Evolutionary conservation across 1,140 invertebrate genomes (phyloP), one percentile per base, ranked within the genome.

Genomic region (Penaeus indicus): DNA sequence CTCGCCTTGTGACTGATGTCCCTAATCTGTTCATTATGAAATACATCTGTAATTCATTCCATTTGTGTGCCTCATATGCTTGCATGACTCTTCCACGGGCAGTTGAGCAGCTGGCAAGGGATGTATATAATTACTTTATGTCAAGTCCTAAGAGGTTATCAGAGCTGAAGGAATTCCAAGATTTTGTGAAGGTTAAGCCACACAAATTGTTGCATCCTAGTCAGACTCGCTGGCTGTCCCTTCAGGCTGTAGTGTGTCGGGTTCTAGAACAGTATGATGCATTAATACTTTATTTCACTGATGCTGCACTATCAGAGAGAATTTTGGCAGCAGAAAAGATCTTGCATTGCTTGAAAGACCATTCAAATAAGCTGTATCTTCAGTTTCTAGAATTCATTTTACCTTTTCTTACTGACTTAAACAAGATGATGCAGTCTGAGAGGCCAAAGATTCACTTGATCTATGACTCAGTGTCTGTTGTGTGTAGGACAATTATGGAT

Each of bases 31-130:
- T 86, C 64, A 47, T 77, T 25, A 87, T 91, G 80, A 91, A 91
- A 85, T 91, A 86, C 89, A 78, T 90, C n/a, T 91, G 86, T 85
- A 63, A 91, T 80, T 89, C 90, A 75, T n/a, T n/a, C n/a, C n/a
- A n/a, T 22, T 47, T 90, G 22, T 90, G 86, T 84, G 83, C 83
- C n/a, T 84, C 83, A 16, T 84, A 84, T 84, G 83, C 67, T n/a
- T 84, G 63, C 64, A 25, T 84, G 22, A 84, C 47, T 38, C 83
- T 84, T 18, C 64, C 83, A 16, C 4, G 64, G 27, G 27, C 64
- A 67, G 22, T 83, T 62, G 81, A 83, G 27, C 54, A 83, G 32
- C 42, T 80, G 47, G 78, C 78, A 47, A 80, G 78, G 18, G 47
- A 80, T 80, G 54, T 80, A 19, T 83, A 83, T 32, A 83, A 61